Base-by-base conservation (phyloP, 2,113 vertebrate species). In the Macrotis lagotis region DNA sequence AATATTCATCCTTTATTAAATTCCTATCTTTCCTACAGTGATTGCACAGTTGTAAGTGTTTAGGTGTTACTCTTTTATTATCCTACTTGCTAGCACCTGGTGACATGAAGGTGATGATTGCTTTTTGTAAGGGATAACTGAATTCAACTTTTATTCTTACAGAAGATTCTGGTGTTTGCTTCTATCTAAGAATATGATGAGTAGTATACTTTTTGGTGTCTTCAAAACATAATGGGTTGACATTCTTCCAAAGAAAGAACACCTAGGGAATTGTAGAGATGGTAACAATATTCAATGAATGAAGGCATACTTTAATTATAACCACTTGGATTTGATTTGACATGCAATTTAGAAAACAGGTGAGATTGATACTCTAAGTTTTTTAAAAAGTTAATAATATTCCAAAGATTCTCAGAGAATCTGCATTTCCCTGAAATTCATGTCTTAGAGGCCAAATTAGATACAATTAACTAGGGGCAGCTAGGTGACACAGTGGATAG, bases 311-410 rank as follows among this genome's bases (percentile, higher is more conserved):
- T 92, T 22, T 48, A 88, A 9, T 11, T 37, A 48, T 59, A 47
- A 74, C n/a, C 28, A 92, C 48, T 88, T 90, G 3, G 2, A 0
- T 93, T 25, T 89, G n/a, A 16, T 19, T 83, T n/a, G 7, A 83
- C 66, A 83, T 44, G 6, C n/a, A 37, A n/a, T 83, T 94, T 94
- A 91, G 48, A 96, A 96, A 92, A 95, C 4, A 90, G 31, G 28
- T 93, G 24, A 91, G 19, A 89, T 92, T 93, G 91, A 93, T 96
- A 37, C 25, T 90, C 0, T 25, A 74, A n/a, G 31, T 74, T 11
- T 7, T 7, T 91, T 53, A 91, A 96, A 88, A 92, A 1, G 66
- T 24, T 83, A 44, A 44, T 1, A 19, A 5, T 74, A 83, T 83
- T 83, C 44, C n/a, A 83, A 24, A 44, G n/a, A 83, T 83, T 83